Base-by-base conservation (phyloP, 2,888 invertebrate genomes). In the Dasypolia templi region DNA sequence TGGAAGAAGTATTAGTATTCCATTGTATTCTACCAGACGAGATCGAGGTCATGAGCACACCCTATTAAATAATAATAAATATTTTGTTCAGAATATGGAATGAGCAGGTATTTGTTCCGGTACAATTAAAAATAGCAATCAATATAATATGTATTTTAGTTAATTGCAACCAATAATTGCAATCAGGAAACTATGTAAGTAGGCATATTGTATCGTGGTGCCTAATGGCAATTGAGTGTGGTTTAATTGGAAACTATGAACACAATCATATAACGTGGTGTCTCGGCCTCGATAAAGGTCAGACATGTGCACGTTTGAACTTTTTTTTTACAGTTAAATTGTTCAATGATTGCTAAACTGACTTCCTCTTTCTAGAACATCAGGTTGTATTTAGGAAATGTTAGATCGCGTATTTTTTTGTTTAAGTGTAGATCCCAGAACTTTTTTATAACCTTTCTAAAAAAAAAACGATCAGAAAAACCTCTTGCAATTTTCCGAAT, bases 211-310 rank as follows among this genome's bases (percentile, higher is more conserved):
- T 42, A 64, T 29, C 26, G 9, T 17, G 22, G 17, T 69, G 11
- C 11, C 35, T 44, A 58, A 75, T 84, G 35, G 75, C 55, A 64
- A 80, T 61, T 39, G 46, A 55, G 53, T 63, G 9, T 56, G 26
- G 42, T 56, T 29, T 70, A 66, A 83, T 78, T 79, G 74, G 58
- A 72, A 83, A 80, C 64, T 76, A 69, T 74, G 55, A 80, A 75
- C 39, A 79, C 78, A 86, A 86, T 86, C 75, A 80, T 79, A 79
- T 75, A 61, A 51, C 53, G 65, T 19, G 61, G 65, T 68, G 58
- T 35, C 49, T 66, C 42, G 78, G 63, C 81, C 80, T 74, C 55
- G 62, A 44, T 44, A 56, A 80, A 86, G 88, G 88, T 75, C 83
- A 69, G 29, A 53, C 44, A 72, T 71, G 74, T 65, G 39, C 64